Evolutionary conservation across 92 coral and sea anemone genomes (phyloP), one percentile per base, ranked within the genome.

Genomic region (Galaxea fascicularis): DNA sequence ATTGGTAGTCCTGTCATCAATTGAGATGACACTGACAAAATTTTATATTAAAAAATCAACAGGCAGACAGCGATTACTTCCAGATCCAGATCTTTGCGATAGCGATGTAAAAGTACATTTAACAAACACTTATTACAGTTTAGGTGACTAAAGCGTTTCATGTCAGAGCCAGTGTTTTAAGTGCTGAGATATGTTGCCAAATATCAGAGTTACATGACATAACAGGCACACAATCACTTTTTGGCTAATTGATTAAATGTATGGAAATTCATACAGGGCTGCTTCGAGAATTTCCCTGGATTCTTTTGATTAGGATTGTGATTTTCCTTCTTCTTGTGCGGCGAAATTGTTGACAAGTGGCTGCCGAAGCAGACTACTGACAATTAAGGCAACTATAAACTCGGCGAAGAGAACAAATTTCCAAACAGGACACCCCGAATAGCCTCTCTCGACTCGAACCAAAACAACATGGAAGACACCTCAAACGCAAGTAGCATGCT

Each of bases 281-380:
- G 93, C 79, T 89, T 92, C 80, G 88, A 81, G 83, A 85, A 72
- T 85, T 94, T 94, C 92, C 98, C 98, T 84, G 95, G 92, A 83
- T 92, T 73, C 45, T 94, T 93, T 80, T 92, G 98, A 79, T 89
- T 94, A 49, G 95, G 90, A 85, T 89, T 86, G 79, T 94, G 95
- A 54, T 89, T 94, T 86, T 92, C 98, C 79, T 94, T 94, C 88
- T 92, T 89, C 93, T 90, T 93, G 93, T 94, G 95, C 89, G 98
- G 98, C 91, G 97, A 93, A 93, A 94, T 94, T 88, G 93, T 94
- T 89, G 70, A 58, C 71, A 66, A 80, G 79, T 91, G 84, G 94
- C 98, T 94, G 98, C 98, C 98, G 92, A 77, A 89, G 98, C 98
- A 94, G 98, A 70, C 88, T 89, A 56, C 74, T 52, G 64, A 54